A percentile compares a stretch with the other conserved stretches of the same genome.
Conservation (phyloP, 2,113 vertebrate species). For the Brevimyrus niger region DNA sequence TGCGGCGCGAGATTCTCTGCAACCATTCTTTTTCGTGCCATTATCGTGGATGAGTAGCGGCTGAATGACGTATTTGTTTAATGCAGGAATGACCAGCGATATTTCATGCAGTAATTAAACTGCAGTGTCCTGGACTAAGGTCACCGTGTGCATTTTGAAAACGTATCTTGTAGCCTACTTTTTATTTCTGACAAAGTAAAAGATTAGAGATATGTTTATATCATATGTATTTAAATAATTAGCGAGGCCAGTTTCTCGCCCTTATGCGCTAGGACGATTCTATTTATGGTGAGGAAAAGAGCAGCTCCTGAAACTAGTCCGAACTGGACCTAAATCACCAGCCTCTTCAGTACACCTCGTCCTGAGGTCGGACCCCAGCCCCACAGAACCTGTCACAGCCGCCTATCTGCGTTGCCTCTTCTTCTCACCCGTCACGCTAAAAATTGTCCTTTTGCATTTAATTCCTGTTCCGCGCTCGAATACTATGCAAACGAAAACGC, state of each 20-base stretch:
- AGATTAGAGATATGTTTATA: neutral
- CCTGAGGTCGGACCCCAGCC: conserved; percentile 7
- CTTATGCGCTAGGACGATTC: neutral
- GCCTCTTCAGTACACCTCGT: conserved; percentile 32
- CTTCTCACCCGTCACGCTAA: neutral
- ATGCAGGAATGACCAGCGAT: neutral
- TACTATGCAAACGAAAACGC: neutral
- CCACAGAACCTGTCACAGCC: neutral
- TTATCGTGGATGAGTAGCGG: neutral
- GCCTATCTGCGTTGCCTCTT: neutral
- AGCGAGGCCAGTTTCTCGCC: neutral
- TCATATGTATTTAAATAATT: neutral
- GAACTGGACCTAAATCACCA: conserved; percentile 61
- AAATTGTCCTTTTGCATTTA: neutral
- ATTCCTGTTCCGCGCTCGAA: neutral
- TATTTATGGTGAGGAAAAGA: conserved; percentile 36
- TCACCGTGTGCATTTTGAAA: neutral
- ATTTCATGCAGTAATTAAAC: neutral
- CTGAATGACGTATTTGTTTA: neutral
- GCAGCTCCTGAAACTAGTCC: conserved; percentile 59
- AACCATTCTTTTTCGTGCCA: conserved; percentile 3
- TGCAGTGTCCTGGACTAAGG: neutral
- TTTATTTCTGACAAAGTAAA: neutral
- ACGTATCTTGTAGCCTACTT: neutral
- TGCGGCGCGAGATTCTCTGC: conserved; percentile 48